Percentiles rank a stretch among this genome's conserved stretches.
phyloP scores from a whole-genome alignment of 2,113 vertebrate species.

The Rhineura floridana region DNA sequence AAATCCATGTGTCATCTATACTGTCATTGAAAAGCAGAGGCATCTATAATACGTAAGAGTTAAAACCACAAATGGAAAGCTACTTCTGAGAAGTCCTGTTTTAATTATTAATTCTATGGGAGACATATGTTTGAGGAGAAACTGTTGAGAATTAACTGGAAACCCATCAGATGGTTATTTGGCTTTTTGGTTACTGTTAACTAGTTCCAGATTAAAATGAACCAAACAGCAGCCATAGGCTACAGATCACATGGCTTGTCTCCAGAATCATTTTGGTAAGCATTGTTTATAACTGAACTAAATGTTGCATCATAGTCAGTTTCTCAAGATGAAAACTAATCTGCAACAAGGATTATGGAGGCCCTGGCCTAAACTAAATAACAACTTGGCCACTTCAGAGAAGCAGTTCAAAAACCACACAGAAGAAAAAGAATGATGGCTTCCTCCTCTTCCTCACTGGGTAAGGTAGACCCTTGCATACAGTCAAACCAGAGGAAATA shows the following conservation, averaged over 20 bases:
- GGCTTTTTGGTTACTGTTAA: constrained; percentile 19
- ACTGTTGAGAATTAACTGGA: constrained; percentile 8
- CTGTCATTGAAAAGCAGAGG: background rate
- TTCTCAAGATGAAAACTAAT: background rate
- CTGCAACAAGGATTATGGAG: background rate
- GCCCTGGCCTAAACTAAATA: background rate
- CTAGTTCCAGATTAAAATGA: constrained; percentile 16
- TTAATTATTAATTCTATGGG: constrained; percentile 22
- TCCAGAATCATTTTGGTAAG: background rate
- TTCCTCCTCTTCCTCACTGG: background rate
- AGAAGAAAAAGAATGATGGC: background rate
- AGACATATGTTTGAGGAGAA: constrained; percentile 20
- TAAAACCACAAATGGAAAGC: constrained; percentile 24
- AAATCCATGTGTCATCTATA: background rate
- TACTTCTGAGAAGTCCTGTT: constrained; percentile 18
- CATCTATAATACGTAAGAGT: constrained; percentile 1
- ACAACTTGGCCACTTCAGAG: background rate
- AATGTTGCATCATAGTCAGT: background rate
- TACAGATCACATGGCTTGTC: background rate
- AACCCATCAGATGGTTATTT: constrained; percentile 22
- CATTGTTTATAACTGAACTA: background rate
- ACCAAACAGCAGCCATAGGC: background rate
- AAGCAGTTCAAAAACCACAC: background rate
- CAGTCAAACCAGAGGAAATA: no score
- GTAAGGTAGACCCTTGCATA: background rate